Conservation (phyloP, 2,888 invertebrate genomes). For the Lasioglossum marginatum region DNA sequence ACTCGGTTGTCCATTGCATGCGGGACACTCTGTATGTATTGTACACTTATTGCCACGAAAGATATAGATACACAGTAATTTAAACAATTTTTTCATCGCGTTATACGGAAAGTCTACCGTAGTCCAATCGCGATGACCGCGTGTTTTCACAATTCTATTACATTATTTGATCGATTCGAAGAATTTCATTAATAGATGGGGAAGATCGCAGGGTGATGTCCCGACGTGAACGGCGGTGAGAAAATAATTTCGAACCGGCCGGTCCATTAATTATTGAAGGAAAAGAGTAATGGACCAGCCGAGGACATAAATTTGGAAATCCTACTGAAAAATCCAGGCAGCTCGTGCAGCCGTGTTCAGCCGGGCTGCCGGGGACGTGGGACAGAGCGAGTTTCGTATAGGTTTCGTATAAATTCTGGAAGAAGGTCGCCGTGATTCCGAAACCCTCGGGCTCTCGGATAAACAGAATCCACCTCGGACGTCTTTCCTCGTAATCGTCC, state of each 20-base stretch:
- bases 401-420: conserved; percentile 53
- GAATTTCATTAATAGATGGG: no score
- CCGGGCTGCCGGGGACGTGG: not conserved
- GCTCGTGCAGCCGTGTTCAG: not conserved
- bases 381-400: conserved; percentile 45
- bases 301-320: not conserved
- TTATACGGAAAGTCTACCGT: no score
- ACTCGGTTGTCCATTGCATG: no score
- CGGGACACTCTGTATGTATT: no score
- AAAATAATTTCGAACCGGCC: not conserved
- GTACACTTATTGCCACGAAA: no score
- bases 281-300: not conserved
- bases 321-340: conserved; percentile 3
- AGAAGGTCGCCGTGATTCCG: conserved; percentile 39
- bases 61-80: no score
- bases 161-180: no score
- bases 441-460: not conserved
- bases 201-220: no score
- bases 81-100: no score
- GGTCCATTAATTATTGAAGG: not conserved
- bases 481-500: not conserved
- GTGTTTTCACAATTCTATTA: no score
- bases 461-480: not conserved
- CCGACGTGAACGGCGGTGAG: not conserved
- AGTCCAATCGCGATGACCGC: no score